Evolutionary conservation across 2,113 vertebrate species (phyloP), one percentile per base, ranked within the genome.

Genomic region (Stomatorhinus ivindoensis): DNA sequence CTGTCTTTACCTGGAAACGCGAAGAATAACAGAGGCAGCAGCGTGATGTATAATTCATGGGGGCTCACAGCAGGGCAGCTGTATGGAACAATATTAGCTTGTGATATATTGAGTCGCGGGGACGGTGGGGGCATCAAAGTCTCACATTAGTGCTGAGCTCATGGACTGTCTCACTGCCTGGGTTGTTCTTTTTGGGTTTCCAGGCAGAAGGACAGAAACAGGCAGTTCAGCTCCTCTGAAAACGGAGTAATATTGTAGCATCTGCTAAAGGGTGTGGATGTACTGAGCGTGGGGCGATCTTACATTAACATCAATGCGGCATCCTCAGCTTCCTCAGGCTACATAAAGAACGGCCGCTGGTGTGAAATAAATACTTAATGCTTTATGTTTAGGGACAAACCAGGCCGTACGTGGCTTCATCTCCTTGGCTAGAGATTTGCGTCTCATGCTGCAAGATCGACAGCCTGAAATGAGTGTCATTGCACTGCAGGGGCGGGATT

Each of bases 21-120:
- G 9, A 87, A 9, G 90, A 46, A 90, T 88, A 90, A 86, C 82
- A 0, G 19, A 85, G 91, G 21, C 89, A 89, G 92, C 92, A 87
- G 91, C 89, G 73, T 90, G 89, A 93, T 93, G 92, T 93, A 92
- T 93, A 91, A 94, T 93, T 94, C 92, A 93, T 92, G 90, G 3
- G 0, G 7, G 84, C 88, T 85, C 39, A 35, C 51, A 35, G 35
- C 88, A 47, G 88, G 19, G 11, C 21, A 21, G 42, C 69, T 69
- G 65, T 87, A 91, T 39, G 73, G 88, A 92, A 88, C 10, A 90
- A 88, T 88, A 89, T 90, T 84, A 84, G 51, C 76, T 39, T 88
- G 39, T 88, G 73, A 84, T 83, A 47, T 88, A 90, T 82, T 61
- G 89, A 61, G 55, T 24, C 24, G 55, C 21, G 9, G 55, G 55